Evolutionary conservation across 2,113 vertebrate genomes (phyloP).

Genomic region (Cervus canadensis): DNA sequence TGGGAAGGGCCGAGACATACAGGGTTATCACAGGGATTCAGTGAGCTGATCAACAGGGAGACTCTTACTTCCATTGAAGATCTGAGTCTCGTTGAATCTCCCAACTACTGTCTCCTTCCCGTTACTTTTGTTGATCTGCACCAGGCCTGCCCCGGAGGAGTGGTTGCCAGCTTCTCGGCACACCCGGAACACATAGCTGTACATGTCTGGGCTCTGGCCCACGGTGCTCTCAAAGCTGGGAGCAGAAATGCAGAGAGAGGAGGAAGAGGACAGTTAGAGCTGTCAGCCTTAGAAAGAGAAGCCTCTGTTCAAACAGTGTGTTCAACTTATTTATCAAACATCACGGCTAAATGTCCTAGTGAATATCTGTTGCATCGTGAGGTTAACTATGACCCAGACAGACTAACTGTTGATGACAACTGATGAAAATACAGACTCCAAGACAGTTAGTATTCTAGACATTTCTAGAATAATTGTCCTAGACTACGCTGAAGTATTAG

Average conservation of each 20-base stretch:
- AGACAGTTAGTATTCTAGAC: not conserved
- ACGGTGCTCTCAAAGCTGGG: constrained; percentile 81
- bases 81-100: constrained; percentile 84
- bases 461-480: not conserved
- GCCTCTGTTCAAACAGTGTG: not conserved
- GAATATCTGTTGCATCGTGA: not conserved
- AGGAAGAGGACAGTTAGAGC: not conserved
- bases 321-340: not conserved
- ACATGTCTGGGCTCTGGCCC: constrained; percentile 68
- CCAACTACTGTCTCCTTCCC: constrained; percentile 81
- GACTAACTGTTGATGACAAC: not conserved
- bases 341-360: not conserved
- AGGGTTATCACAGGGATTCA: not conserved
- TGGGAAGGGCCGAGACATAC: not conserved
- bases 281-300: not conserved
- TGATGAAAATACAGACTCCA: not conserved
- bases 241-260: not conserved
- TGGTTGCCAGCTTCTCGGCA: constrained; percentile 86
- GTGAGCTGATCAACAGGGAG: not conserved
- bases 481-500: not conserved
- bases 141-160: constrained; percentile 80
- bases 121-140: constrained; percentile 78
- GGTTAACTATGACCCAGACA: not conserved
- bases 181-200: constrained; percentile 88
- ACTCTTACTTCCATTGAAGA: constrained; percentile 90